Conservation (phyloP, 2,797 vertebrate genomes). For the Psittacula echo region DNA sequence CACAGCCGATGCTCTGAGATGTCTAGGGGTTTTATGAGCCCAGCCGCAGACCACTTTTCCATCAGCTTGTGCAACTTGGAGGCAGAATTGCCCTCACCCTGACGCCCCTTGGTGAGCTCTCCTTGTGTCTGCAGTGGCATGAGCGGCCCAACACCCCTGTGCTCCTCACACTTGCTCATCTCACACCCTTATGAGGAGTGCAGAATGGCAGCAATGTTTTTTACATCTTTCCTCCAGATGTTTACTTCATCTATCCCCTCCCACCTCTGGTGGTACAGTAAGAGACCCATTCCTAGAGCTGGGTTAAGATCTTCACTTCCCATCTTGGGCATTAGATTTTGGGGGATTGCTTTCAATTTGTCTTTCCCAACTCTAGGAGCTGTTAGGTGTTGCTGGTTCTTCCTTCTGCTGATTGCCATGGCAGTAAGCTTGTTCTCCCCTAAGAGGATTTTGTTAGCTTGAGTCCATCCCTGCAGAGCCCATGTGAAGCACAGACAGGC, state of each 20-base stretch:
- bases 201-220: neutral
- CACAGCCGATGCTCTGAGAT: neutral
- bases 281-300: neutral
- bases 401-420: neutral
- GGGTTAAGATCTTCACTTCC: neutral
- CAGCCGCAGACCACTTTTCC: neutral
- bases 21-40: neutral
- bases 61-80: rapidly evolving
- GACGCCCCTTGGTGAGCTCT: neutral
- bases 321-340: neutral
- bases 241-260: neutral
- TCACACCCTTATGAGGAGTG: neutral
- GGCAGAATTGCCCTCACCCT: neutral
- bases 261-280: no score
- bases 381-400: neutral
- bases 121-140: neutral
- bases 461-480: neutral
- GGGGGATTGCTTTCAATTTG: neutral
- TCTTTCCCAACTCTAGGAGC: neutral
- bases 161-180: neutral
- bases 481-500: neutral
- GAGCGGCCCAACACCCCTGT: rapidly evolving
- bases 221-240: neutral
- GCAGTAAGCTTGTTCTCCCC: neutral
- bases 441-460: neutral